These are phyloP conservation scores for Zenarchopterus dispar DNA, from an alignment of 2,797 vertebrate genomes.

Conservation along the genomic window DNA sequence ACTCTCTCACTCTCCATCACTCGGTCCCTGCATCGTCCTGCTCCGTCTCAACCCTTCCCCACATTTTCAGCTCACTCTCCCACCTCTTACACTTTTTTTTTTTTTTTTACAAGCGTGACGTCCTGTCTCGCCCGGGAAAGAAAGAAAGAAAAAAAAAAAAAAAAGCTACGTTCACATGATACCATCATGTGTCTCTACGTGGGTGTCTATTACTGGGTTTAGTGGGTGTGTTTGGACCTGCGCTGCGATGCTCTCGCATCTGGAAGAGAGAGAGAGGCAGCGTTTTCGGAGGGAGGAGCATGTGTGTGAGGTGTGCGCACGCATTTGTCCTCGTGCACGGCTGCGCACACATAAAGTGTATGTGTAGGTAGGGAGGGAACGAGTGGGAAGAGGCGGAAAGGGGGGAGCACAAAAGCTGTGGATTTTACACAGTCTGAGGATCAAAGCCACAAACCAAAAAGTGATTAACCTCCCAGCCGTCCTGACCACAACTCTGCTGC, in stretches of 20 bases:
- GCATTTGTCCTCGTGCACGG: conserved; percentile 40
- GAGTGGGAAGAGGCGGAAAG: conserved; percentile 16
- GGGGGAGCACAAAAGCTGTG: conserved; percentile 61
- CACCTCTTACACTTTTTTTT: conserved; percentile 61
- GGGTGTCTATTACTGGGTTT: conserved; percentile 45
- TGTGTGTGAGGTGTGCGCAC: conserved; percentile 38
- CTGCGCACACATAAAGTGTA: conserved; percentile 37
- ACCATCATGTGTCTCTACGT: conserved; percentile 27
- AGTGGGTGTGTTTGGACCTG: conserved; percentile 53
- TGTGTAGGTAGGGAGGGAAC: conserved; percentile 41
- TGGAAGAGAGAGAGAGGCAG: conserved; percentile 53
- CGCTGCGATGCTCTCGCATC: conserved; percentile 44
- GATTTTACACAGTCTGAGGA: conserved; percentile 73
- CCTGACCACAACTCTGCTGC: conserved; percentile 60
- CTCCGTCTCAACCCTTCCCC: conserved; percentile 69
- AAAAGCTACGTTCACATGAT: conserved; percentile 42
- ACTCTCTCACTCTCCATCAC: conserved; percentile 51
- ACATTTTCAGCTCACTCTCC: conserved; percentile 58
- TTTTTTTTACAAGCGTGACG: conserved; percentile 56
- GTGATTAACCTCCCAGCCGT: conserved; percentile 71
- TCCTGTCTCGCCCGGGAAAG: conserved; percentile 60
- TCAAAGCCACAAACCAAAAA: conserved; percentile 72
- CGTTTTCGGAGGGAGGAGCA: conserved; percentile 42
- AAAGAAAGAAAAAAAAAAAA: neutral
- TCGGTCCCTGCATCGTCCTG: conserved; percentile 70